Evolutionary conservation across 2,797 vertebrate species (phyloP), one percentile per base, ranked within the genome.

Genomic region (Melanotaenia maccullochi): DNA sequence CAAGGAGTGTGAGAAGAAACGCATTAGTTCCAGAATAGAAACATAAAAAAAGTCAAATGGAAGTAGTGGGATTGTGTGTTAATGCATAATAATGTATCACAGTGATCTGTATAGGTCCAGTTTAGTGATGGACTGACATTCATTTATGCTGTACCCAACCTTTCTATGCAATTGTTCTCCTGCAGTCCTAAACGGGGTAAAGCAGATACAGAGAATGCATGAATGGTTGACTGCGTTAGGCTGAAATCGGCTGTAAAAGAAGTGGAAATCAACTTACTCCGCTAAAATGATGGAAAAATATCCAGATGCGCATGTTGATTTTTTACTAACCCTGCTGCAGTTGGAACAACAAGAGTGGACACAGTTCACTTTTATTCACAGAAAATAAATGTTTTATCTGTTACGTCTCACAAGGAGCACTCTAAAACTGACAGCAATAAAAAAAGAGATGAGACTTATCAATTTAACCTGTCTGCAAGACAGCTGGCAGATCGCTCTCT

Each of bases 1-100:
- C 67, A 32, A 67, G 55, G 24, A 75, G 24, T 38, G 42, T 32
- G 38, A 57, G 44, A 52, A 28, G 5, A 33, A 55, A 49, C 22
- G 47, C 22, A 44, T 8, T 28, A 42, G 40, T 22, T 6, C 9
- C n/a, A 18, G 25, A 22, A 2, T 49, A 49, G 9, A 49, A 9
- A 49, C 22, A 49, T 49, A n/a, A 33, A n/a, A 49, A 49, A 49
- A n/a, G 9, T 49, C 20, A 44, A 44, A 18, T 44, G 42, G 9
- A 51, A 24, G n/a, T 51, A n/a, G 9, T n/a, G 47, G n/a, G n/a
- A 51, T 24, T 51, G n/a, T 18, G 4, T n/a, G 49, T 13, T 52
- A 11, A 52, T 13, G 7, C 44, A 25, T 25, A 25, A 52, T 25
- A 52, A 42, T 25, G 49, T 25, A 13, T 3, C 13, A 55, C 11